These are phyloP conservation scores for Dendrolimus punctatus DNA, from an alignment of 1,140 invertebrate species.

Conservation along the genomic window DNA sequence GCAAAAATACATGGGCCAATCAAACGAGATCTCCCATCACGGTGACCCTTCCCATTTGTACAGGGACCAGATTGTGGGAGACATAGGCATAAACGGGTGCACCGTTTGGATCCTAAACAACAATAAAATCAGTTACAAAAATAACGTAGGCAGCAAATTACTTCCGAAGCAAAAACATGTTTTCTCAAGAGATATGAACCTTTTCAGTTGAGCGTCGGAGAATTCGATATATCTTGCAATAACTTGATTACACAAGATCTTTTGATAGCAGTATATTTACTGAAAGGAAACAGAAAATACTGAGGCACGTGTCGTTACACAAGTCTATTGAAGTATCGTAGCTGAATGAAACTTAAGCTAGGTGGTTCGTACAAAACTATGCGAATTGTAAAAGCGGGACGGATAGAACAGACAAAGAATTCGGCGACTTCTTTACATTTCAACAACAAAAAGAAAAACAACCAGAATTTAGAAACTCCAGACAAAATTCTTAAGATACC, in stretches of 20 bases:
- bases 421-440: not conserved
- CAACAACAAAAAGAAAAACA: not conserved
- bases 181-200: conserved; percentile 14
- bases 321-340: no score
- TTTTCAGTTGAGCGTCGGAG: conserved; percentile 3
- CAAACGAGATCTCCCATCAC: conserved; percentile 23
- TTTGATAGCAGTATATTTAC: conserved; percentile 7
- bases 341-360: no score
- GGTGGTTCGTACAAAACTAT: no score
- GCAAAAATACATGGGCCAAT: conserved; percentile 35
- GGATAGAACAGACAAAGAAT: not conserved
- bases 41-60: conserved; percentile 18
- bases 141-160: conserved; percentile 19
- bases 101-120: conserved; percentile 16
- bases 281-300: conserved; percentile 14
- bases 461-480: not conserved
- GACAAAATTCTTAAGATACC: conserved; percentile 3
- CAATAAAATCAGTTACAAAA: conserved; percentile 25
- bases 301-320: no score
- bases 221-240: conserved; percentile 23
- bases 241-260: conserved; percentile 18
- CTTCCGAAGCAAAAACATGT: conserved; percentile 17
- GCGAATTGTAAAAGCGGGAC: no score
- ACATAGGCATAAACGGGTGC: conserved; percentile 12
- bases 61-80: conserved; percentile 7